Conservation (phyloP, 1,140 invertebrate species). For the Centruroides sculpturatus region DNA sequence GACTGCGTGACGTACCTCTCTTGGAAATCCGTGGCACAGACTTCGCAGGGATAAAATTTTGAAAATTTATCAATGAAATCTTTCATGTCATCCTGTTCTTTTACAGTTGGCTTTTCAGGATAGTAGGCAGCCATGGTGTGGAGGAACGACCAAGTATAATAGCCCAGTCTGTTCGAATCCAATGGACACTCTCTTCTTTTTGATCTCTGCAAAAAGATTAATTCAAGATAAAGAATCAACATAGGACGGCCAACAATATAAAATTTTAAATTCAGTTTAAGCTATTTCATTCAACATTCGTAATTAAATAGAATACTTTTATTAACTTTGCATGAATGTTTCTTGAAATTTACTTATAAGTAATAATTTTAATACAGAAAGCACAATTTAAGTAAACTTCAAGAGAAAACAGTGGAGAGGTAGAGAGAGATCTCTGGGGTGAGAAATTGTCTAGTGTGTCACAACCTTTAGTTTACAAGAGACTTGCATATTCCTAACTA, state of each 20-base stretch:
- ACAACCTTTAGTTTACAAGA: too few species aligned
- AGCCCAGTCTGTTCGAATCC: constrained; percentile 50
- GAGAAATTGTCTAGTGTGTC: too few species aligned
- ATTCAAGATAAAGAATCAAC: background rate
- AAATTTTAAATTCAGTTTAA: constrained; percentile 23
- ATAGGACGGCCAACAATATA: constrained; percentile 4
- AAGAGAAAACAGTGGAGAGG: too few species aligned
- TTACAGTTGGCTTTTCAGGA: constrained; percentile 59
- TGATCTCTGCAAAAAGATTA: constrained; percentile 9
- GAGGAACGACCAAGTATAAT: constrained; percentile 73
- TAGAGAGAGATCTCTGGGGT: too few species aligned
- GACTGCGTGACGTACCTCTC: constrained; percentile 35
- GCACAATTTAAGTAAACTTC: too few species aligned
- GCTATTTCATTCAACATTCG: constrained; percentile 22
- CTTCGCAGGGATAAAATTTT: constrained; percentile 85
- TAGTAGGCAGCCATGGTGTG: constrained; percentile 96
- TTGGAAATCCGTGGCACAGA: constrained; percentile 79
- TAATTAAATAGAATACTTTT: background rate
- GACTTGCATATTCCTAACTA: too few species aligned
- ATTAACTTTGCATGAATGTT: too few species aligned
- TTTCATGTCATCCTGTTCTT: constrained; percentile 33
- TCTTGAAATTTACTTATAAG: too few species aligned
- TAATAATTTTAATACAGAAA: too few species aligned
- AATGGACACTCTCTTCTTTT: constrained; percentile 47
- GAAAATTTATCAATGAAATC: constrained; percentile 71